These are phyloP conservation scores for Osedax fenrisi DNA, from an alignment of 2,888 invertebrate species.

Conservation along the genomic window DNA sequence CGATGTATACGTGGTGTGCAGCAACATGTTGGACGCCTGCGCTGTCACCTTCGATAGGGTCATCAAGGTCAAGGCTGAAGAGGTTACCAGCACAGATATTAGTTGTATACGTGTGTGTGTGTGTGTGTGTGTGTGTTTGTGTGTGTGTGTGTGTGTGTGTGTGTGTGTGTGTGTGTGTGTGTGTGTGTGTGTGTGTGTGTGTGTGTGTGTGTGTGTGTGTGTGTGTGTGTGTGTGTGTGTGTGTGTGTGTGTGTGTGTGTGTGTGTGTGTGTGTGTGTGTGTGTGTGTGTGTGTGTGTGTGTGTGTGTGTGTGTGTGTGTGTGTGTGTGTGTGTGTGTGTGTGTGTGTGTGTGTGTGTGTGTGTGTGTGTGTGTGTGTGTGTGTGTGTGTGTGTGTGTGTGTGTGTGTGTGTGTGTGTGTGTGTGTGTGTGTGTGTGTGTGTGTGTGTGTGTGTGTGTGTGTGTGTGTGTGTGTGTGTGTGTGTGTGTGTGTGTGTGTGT, in stretches of 20 bases:
- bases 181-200: constrained; percentile 6
- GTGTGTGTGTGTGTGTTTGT: too few species aligned
- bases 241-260: constrained; percentile 13
- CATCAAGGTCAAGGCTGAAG: constrained; percentile 56
- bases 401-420: constrained; percentile 28
- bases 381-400: not conserved
- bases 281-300: constrained; percentile 24
- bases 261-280: constrained; percentile 33
- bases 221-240: constrained; percentile 17
- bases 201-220: constrained; percentile 6
- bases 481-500: constrained; percentile 46
- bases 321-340: constrained; percentile 23
- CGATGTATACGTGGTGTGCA: too few species aligned
- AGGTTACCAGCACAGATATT: too few species aligned
- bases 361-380: constrained; percentile 6
- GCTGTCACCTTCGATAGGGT: constrained; percentile 60
- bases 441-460: constrained; percentile 26
- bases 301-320: constrained; percentile 23
- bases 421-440: constrained; percentile 21
- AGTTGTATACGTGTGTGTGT: too few species aligned
- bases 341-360: constrained; percentile 8
- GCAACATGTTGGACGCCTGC: too few species aligned
- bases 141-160: too few species aligned
- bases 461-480: constrained; percentile 32
- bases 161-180: constrained; percentile 12